Base-by-base conservation (phyloP, 2,888 invertebrate species). In the Crepidodera aurea region DNA sequence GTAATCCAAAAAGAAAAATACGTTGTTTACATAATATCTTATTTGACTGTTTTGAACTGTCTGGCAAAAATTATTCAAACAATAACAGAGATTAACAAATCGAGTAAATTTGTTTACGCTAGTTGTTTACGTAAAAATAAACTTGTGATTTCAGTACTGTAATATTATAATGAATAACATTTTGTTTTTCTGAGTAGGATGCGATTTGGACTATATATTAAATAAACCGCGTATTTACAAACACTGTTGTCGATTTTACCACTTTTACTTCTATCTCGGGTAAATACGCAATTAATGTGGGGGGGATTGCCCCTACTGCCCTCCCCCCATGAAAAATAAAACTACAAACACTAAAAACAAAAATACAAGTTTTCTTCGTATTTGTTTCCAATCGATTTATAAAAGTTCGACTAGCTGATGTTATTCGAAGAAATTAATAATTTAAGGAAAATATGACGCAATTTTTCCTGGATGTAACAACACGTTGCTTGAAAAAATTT, bases 41-140 rank as follows among this genome's bases (percentile, higher is more conserved):
- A 56, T 56, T 46, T 48, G 22, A 46, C 22, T 56, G 56, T 56
- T 56, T 56, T 56, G 19, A 56, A 46, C 37, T 12, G 56, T 56
- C 46, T 56, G 46, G 46, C 15, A 22, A 46, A 56, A 56, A 34
- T 46, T 37, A 22, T 56, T 56, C 34, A 46, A 34, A 34, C 34
- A 46, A 46, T 37, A 54, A 46, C 18, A 25, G 22, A 22, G 46
- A 56, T 56, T 46, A 56, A 46, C 46, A 46, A 44, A 54, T 27
- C 27, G 39, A 37, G 37, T 15, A 51, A 55, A 56, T 56, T 56
- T 56, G 46, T 56, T 56, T 56, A 56, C 46, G 37, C 22, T 46
- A 25, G 10, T 46, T 56, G 56, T 56, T 56, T 56, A 56, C 34
- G 46, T 37, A 34, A n/a, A 44, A 46, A 37, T 56, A 56, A 32